Evolutionary conservation across 2,797 vertebrate species (phyloP).

Genomic region (Chrysocyon brachyurus): DNA sequence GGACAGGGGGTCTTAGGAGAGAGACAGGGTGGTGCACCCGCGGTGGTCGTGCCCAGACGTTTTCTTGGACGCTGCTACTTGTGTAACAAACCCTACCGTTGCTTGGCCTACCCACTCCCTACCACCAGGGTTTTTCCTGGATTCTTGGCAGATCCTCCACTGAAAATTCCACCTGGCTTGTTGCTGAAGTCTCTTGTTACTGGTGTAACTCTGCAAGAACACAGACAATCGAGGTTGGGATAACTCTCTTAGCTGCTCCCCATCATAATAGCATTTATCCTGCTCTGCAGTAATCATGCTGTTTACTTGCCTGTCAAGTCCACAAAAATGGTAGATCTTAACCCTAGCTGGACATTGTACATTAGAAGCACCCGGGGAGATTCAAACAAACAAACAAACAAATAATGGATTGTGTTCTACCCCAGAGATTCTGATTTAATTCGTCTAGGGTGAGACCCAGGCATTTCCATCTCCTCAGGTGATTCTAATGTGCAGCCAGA

Average conservation of each 20-base stretch:
- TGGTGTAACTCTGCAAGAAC: neutral
- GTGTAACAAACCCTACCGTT: neutral
- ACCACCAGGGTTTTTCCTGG: neutral
- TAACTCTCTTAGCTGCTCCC: neutral
- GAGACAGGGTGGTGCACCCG: neutral
- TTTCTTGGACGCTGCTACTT: neutral
- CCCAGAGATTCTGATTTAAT: neutral
- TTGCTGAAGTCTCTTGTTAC: neutral
- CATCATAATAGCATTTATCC: neutral
- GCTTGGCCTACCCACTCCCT: neutral
- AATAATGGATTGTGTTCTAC: neutral
- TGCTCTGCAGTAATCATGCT: neutral
- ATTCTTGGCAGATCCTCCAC: neutral
- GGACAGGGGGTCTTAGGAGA: neutral
- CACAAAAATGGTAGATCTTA: neutral
- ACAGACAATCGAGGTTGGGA: neutral
- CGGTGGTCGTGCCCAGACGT: neutral
- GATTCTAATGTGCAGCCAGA: neutral
- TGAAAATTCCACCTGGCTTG: neutral
- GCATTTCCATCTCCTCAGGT: neutral
- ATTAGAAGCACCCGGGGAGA: neutral
- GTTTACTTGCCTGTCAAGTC: neutral
- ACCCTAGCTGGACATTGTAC: neutral
- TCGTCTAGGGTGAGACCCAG: too few relatives aligned
- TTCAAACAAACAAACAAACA: neutral